Base-by-base conservation (phyloP, 2,888 invertebrate species). In the Steinernema scapterisci region DNA sequence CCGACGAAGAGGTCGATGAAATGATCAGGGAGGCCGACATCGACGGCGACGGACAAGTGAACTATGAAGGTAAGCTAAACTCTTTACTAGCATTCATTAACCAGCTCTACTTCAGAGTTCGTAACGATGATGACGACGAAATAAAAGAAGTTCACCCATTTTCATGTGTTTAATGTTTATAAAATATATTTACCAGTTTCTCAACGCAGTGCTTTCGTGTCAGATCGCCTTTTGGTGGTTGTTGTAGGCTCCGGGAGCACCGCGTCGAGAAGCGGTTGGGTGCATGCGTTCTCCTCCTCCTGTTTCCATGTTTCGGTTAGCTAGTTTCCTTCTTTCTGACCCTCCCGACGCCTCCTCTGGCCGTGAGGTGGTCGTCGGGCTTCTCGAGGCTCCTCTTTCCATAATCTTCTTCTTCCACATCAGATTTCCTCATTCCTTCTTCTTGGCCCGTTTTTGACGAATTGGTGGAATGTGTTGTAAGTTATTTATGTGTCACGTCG, bases 1-100 rank as follows among this genome's bases (percentile, higher is more conserved):
- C 97, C 88, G 96, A 96, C 91, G 96, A 96, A 90, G 96, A 96
- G 90, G 96, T 97, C 87, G 96, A 97, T 90, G 97, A 97, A 91
- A 97, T 97, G 96, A 96, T 97, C 90, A 92, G 82, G 54, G 95
- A 95, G 91, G 96, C 96, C 87, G 96, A 97, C 91, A 95, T 97
- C 90, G 97, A 97, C 90, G 96, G 95, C 89, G 97, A 97, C 90
- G 97, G 97, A 87, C 95, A 97, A 91, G 95, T 97, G 91, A 95
- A 95, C 92, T 95, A 95, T 90, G 87, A 88, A 78, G 85, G 85
- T 84, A 54, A 63, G 19, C 31, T 73, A 31, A 25, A 23, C 21
- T 19, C 9, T 3, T 25, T 7, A 19, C 27, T 25, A 38, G 31
- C 44, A 19, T 63, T 13, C 72, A 52, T 9, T 27, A 25, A 21